These are phyloP conservation scores for Pagetopsis macropterus DNA, from an alignment of 2,797 vertebrate genomes.

Conservation along the genomic window DNA sequence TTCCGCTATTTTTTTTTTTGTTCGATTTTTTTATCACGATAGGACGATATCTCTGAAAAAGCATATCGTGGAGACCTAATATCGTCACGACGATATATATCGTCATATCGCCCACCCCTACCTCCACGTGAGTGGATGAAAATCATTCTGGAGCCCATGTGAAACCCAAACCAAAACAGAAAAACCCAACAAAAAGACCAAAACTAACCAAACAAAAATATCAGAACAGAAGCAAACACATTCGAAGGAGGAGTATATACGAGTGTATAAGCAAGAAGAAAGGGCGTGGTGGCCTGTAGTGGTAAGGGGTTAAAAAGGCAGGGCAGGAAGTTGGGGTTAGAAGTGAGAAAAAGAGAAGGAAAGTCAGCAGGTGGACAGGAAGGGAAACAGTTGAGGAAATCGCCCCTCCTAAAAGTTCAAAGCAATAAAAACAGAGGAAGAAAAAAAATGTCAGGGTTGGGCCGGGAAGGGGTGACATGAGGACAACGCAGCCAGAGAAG, in stretches of 20 bases:
- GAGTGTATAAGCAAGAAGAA: background rate
- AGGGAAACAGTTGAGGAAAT: slow-evolving; percentile 10
- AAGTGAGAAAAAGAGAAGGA: background rate
- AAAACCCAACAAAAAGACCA: background rate
- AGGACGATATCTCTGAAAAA: no score
- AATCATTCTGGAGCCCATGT: background rate
- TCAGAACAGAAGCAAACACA: background rate
- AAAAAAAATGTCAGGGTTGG: background rate
- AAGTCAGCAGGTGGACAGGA: slow-evolving; percentile 3
- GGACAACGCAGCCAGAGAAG: slow-evolving; percentile 6
- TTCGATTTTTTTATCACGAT: no score
- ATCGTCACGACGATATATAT: no score
- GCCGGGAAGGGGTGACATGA: background rate
- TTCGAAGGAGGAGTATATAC: background rate
- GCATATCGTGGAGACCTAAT: no score
- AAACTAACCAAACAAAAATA: background rate
- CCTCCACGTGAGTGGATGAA: background rate
- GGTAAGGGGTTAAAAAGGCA: background rate
- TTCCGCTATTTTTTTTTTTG: no score
- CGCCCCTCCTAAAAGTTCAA: background rate
- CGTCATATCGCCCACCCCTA: no score
- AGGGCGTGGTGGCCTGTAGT: background rate
- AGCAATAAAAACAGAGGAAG: slow-evolving; percentile 13
- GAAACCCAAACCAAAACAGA: background rate
- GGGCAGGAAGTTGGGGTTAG: background rate